phyloP scores from a whole-genome alignment of 2,888 invertebrate genomes.

The Alloscopus bannaensis region DNA sequence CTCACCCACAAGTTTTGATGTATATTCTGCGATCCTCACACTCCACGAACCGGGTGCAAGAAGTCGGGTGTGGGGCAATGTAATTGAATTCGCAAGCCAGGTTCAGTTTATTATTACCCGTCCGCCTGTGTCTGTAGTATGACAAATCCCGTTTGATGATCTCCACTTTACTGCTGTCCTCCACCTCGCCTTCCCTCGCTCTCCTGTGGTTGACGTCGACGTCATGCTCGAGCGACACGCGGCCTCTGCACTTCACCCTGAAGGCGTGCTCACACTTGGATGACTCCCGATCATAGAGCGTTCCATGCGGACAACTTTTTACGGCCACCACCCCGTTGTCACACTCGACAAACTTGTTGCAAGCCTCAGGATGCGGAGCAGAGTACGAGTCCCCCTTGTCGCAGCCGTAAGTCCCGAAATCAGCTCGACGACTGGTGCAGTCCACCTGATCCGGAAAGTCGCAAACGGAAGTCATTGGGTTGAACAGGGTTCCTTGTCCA shows the following conservation, averaged over 20 bases:
- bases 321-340: constrained; percentile 61
- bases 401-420: constrained; percentile 70
- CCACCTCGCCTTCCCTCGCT: neutral
- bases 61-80: constrained; percentile 68
- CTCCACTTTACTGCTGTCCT: neutral
- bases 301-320: constrained; percentile 68
- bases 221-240: constrained; percentile 70
- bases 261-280: constrained; percentile 63
- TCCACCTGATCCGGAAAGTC: constrained; percentile 69
- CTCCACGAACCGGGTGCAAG: constrained; percentile 69
- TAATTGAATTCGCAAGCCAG: constrained; percentile 67
- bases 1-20: constrained; percentile 70
- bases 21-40: constrained; percentile 68
- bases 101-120: constrained; percentile 46
- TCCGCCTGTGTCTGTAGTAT: neutral
- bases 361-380: constrained; percentile 68
- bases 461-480: constrained; percentile 64
- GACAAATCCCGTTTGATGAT: neutral
- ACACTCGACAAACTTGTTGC: constrained; percentile 72
- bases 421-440: constrained; percentile 63
- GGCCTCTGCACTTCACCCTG: constrained; percentile 65
- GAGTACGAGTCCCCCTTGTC: constrained; percentile 58
- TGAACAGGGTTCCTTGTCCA: constrained; percentile 65
- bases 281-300: constrained; percentile 63
- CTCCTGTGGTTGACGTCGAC: constrained; percentile 60